Percentiles rank a stretch among this genome's conserved stretches.
phyloP scores from a whole-genome alignment of 2,797 vertebrate genomes.

The Sebastes nivosus region DNA sequence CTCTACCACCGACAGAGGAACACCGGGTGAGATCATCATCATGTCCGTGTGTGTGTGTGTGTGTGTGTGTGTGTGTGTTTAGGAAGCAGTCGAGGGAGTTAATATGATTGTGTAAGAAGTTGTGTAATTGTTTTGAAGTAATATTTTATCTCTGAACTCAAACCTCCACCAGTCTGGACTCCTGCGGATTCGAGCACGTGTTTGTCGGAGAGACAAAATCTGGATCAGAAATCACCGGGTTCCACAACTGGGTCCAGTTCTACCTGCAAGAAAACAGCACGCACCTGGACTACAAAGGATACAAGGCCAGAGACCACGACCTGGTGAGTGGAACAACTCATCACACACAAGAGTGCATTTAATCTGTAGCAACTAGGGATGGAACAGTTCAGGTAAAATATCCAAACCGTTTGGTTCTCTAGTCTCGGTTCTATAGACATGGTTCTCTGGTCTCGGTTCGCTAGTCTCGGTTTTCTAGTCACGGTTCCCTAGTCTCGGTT shows the following conservation, averaged over 20 bases:
- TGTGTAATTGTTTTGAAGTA: neutral
- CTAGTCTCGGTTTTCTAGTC: too few species aligned
- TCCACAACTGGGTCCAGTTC: conserved; percentile 92
- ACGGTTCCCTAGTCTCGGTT: too few species aligned
- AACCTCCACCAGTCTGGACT: conserved; percentile 79
- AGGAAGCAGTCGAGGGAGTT: neutral
- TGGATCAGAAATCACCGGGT: conserved; percentile 83
- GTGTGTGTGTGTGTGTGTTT: neutral
- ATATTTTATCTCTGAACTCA: neutral
- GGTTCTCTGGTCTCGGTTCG: too few species aligned
- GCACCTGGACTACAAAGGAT: conserved; percentile 86
- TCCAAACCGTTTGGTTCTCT: too few species aligned
- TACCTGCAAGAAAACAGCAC: conserved; percentile 86
- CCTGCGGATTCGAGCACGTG: conserved; percentile 88
- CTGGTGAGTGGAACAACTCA: conserved; percentile 64
- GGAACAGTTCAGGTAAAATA: too few species aligned
- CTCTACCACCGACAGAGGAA: conserved; percentile 85
- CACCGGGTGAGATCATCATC: conserved; percentile 75
- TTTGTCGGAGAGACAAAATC: conserved; percentile 87
- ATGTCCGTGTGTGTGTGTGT: too few species aligned
- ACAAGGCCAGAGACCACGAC: conserved; percentile 71
- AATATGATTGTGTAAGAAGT: neutral
- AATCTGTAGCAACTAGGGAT: neutral
- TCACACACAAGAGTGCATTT: neutral
- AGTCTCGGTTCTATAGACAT: too few species aligned